Percentiles rank a stretch among this genome's conserved stretches.
phyloP scores from a whole-genome alignment of 2,797 vertebrate species.

The Glossophaga mutica region DNA sequence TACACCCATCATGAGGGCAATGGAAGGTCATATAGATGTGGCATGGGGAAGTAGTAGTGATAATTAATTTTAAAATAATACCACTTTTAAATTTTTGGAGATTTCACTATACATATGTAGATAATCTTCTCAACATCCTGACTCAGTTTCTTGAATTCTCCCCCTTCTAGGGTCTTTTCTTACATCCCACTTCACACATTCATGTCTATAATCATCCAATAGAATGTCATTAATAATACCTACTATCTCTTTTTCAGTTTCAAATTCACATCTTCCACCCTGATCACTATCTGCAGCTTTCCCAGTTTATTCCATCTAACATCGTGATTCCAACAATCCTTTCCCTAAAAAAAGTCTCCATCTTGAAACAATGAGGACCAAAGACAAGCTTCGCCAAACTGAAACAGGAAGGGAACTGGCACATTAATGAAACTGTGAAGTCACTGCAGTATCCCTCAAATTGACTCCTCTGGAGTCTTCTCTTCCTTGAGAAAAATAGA shows the following conservation, averaged over 20 bases:
- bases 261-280: background rate
- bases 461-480: background rate
- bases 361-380: background rate
- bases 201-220: background rate
- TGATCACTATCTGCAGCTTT: background rate
- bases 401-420: background rate
- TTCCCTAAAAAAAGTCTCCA: background rate
- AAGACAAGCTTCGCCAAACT: background rate
- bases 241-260: background rate
- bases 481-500: background rate
- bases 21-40: background rate
- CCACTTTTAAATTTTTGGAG: background rate
- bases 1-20: background rate
- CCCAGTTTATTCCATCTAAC: background rate
- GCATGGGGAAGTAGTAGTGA: background rate
- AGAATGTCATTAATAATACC: background rate
- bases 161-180: background rate
- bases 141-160: background rate
- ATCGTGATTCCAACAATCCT: background rate
- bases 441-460: background rate
- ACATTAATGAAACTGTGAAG: background rate
- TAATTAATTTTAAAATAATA: background rate
- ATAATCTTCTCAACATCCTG: background rate
- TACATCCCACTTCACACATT: background rate
- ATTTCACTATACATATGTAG: background rate